Conservation (phyloP, 2,113 vertebrate species). For the Harpagus bidentatus region DNA sequence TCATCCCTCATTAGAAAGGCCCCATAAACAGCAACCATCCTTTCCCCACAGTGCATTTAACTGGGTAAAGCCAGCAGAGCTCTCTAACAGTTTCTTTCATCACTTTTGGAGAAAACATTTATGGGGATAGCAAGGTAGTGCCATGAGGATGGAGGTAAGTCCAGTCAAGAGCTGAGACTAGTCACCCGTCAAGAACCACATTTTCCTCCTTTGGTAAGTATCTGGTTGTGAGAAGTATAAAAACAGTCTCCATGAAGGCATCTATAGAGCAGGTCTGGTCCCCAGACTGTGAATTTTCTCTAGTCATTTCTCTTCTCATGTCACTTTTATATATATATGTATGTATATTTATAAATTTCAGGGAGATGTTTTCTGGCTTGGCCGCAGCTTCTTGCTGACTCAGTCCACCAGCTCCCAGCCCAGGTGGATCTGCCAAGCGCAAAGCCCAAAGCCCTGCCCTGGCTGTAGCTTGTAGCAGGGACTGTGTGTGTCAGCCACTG, state of each 20-base stretch:
- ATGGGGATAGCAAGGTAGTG: background rate
- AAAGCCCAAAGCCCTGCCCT: background rate
- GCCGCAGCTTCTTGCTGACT: background rate
- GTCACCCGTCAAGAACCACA: background rate
- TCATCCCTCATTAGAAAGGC: background rate
- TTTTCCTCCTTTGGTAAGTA: background rate
- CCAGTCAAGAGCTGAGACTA: background rate
- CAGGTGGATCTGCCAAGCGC: background rate
- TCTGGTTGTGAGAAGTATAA: background rate
- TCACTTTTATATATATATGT: background rate
- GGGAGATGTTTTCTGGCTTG: background rate
- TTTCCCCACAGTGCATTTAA: background rate
- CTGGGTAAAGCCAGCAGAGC: background rate
- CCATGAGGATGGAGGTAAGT: background rate
- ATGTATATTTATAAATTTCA: background rate
- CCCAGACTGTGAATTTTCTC: background rate
- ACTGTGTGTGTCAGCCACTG: fast-evolving
- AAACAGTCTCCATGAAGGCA: background rate
- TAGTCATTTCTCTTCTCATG: background rate
- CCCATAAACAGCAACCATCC: background rate
- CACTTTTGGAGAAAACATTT: background rate
- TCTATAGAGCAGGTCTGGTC: background rate
- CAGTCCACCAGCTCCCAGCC: background rate
- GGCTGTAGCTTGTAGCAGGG: background rate
- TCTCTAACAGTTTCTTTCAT: background rate